A percentile compares a stretch with the other conserved stretches of the same genome.
Evolutionary conservation across 2,888 invertebrate species (phyloP).

Genomic region (Sesia apiformis): DNA sequence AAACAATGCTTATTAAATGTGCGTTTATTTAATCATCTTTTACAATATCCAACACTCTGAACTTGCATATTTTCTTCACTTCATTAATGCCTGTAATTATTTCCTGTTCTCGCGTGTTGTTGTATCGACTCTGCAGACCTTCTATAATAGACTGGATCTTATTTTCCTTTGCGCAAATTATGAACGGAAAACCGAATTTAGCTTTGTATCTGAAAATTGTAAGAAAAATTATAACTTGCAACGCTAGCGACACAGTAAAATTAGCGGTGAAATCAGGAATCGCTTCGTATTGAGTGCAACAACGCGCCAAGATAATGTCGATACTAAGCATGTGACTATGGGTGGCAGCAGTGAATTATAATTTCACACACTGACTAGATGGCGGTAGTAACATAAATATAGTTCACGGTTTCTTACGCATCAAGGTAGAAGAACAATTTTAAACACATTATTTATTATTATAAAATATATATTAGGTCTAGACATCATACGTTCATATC

Average conservation of each 20-base stretch:
- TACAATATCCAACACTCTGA: constrained; percentile 73
- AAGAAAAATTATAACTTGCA: no score
- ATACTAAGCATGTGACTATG: not conserved
- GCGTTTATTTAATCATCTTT: constrained; percentile 7
- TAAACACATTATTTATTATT: no score
- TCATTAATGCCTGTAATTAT: constrained; percentile 74
- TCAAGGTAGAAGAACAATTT: no score
- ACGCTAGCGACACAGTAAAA: no score
- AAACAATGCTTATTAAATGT: no score
- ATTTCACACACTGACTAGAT: not conserved
- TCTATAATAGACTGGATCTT: constrained; percentile 74
- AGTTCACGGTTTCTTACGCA: no score
- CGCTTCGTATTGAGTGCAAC: no score
- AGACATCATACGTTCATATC: no score
- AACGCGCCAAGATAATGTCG: no score
- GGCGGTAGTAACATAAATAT: no score
- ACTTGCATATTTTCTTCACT: constrained; percentile 79
- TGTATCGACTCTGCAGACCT: constrained; percentile 67
- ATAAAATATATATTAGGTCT: no score
- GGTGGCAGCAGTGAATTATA: not conserved
- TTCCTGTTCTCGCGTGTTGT: constrained; percentile 71
- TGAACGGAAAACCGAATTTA: constrained; percentile 80
- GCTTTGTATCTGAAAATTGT: constrained; percentile 67
- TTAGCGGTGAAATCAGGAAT: no score
- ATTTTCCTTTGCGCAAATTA: constrained; percentile 79